These are phyloP conservation scores for Lottia scabra DNA, from an alignment of 2,888 invertebrate species.

Conservation along the genomic window DNA sequence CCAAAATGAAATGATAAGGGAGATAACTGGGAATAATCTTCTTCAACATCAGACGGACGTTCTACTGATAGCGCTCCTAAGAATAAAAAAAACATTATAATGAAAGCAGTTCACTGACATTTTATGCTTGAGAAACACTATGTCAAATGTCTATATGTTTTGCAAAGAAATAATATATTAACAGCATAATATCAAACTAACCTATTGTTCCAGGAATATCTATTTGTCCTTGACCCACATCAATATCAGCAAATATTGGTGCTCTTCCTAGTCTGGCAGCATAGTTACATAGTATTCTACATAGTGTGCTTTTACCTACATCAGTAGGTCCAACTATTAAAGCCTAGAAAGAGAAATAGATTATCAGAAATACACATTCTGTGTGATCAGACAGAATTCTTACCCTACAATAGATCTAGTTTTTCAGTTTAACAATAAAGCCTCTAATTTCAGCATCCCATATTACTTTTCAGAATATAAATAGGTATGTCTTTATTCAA, in stretches of 20 bases:
- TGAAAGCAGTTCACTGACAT: background rate
- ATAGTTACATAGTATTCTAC: slow-evolving; percentile 90
- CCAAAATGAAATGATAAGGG: slow-evolving; percentile 96
- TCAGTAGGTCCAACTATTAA: slow-evolving; percentile 95
- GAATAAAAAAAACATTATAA: background rate
- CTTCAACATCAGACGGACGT: slow-evolving; percentile 91
- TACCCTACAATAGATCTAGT: too few species aligned
- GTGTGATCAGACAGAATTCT: too few species aligned
- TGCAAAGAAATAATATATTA: background rate
- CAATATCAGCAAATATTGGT: slow-evolving; percentile 94
- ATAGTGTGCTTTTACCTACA: slow-evolving; percentile 95
- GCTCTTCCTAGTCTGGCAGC: slow-evolving; percentile 85
- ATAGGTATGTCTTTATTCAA: too few species aligned
- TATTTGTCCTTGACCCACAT: slow-evolving; percentile 89
- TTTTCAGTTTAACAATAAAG: too few species aligned
- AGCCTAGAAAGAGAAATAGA: slow-evolving; percentile 61
- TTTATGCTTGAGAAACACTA: background rate
- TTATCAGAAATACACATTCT: too few species aligned
- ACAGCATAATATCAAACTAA: slow-evolving; percentile 61
- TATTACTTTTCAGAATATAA: too few species aligned
- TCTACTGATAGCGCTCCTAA: slow-evolving; percentile 88
- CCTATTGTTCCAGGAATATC: slow-evolving; percentile 93
- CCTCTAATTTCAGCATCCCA: too few species aligned
- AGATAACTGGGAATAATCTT: slow-evolving; percentile 93
- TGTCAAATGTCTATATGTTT: background rate